Evolutionary conservation across 2,113 vertebrate species (phyloP), one percentile per base, ranked within the genome.

Genomic region (Danionella cerebrum): DNA sequence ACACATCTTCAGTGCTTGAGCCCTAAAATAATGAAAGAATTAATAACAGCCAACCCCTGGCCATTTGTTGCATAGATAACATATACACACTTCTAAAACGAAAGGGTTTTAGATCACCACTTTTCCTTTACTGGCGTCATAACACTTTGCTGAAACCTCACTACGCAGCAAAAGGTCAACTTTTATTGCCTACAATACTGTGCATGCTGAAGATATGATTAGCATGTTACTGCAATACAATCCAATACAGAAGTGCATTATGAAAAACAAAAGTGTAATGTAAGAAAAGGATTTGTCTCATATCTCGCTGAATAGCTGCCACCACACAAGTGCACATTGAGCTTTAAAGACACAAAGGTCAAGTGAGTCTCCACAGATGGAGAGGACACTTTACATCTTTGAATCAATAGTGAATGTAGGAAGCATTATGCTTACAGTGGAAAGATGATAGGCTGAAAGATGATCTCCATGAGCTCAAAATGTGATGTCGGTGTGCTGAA

Each of bases 301-400:
- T 57, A 24, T 39, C 51, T 53, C 29, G 14, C n/a, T 33, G 69
- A 39, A 55, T 33, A 19, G 19, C 12, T 16, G 6, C 4, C 14
- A 71, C 7, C 51, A 44, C 41, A 24, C 42, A 29, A 55, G 54
- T 36, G 33, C 19, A 25, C 2, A 31, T 4, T 55, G 25, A 29
- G 51, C 27, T 45, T 33, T 52, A 25, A 4, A 62, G 57, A 54
- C 55, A 31, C 14, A 35, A 35, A 53, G 21, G 48, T 63, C 47
- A 72, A 52, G 70, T 63, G 72, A 19, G 38, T 64, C 55, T 67
- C 68, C 4, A 60, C 16, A 63, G 27, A 50, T 38, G 19, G 36
- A 51, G 45, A 27, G 14, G 47, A 27, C 27, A 70, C 29, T 38
- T 14, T 76, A 60, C 72, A 76, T 77, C 69, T 76, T 67, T 67